phyloP scores from a whole-genome alignment of 2,888 invertebrate species.

The Orthosia gothica region DNA sequence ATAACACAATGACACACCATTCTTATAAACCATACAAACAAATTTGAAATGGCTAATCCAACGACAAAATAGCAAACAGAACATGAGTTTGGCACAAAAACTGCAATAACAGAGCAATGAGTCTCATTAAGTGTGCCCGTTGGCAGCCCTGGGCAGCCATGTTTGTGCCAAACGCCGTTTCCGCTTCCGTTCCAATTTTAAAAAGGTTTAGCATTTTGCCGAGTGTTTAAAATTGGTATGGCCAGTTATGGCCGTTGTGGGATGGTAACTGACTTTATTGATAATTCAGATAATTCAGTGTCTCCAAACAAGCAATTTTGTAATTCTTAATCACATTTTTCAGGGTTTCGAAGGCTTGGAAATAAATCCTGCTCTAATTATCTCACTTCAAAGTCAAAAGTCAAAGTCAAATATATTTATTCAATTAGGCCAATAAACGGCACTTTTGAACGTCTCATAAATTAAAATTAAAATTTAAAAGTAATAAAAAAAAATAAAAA shows the following conservation, averaged over 20 bases:
- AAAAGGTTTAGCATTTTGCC: conserved; percentile 61
- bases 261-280: conserved; percentile 16
- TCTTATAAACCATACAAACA: conserved; percentile 21
- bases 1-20: neutral
- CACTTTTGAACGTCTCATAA: no score
- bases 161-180: conserved; percentile 73
- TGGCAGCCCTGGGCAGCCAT: conserved; percentile 70
- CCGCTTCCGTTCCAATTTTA: conserved; percentile 79
- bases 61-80: conserved; percentile 53
- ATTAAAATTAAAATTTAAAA: no score
- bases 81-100: conserved; percentile 69
- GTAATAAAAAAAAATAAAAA: no score
- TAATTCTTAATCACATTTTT: no score
- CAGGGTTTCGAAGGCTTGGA: no score
- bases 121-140: conserved; percentile 66
- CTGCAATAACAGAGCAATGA: conserved; percentile 66
- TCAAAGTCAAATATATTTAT: no score
- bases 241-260: conserved; percentile 36
- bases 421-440: no score
- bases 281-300: conserved; percentile 2
- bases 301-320: neutral
- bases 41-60: conserved; percentile 45
- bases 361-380: no score
- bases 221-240: conserved; percentile 42
- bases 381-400: no score